These are phyloP conservation scores for Athene noctua DNA, from an alignment of 2,113 vertebrate genomes.

Conservation along the genomic window DNA sequence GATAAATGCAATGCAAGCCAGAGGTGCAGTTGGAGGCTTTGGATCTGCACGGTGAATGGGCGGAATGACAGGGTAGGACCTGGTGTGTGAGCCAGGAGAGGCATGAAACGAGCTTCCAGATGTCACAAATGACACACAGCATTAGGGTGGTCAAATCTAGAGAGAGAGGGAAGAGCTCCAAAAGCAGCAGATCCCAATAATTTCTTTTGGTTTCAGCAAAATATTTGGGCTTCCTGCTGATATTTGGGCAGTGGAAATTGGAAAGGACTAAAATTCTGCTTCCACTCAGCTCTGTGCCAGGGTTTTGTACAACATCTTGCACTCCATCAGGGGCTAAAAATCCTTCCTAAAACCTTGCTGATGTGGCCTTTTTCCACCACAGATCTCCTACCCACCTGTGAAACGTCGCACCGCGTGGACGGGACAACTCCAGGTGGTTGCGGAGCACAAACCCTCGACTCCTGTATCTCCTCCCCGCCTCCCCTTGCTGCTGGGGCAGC, in stretches of 20 bases:
- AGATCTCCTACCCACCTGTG: slow-evolving; percentile 47
- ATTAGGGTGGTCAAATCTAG: neutral
- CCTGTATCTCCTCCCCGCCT: neutral
- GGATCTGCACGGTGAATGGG: neutral
- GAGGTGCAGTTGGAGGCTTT: neutral
- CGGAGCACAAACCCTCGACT: neutral
- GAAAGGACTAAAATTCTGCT: neutral
- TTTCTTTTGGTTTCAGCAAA: neutral
- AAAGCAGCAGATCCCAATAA: neutral
- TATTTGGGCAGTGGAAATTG: neutral
- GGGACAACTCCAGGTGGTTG: neutral
- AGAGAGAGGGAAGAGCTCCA: neutral
- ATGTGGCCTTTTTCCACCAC: neutral
- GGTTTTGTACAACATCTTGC: fast-evolving
- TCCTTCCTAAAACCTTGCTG: neutral
- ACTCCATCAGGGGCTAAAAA: fast-evolving
- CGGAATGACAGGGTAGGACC: neutral
- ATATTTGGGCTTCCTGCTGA: neutral
- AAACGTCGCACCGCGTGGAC: slow-evolving; percentile 6
- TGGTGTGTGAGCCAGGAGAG: neutral
- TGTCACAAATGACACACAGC: fast-evolving
- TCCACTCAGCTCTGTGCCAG: neutral
- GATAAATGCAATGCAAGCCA: neutral
- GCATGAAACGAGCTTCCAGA: neutral
- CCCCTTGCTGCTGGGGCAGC: slow-evolving; percentile 17